These are phyloP conservation scores for Choloepus didactylus DNA, from an alignment of 2,797 vertebrate species.

Conservation along the genomic window DNA sequence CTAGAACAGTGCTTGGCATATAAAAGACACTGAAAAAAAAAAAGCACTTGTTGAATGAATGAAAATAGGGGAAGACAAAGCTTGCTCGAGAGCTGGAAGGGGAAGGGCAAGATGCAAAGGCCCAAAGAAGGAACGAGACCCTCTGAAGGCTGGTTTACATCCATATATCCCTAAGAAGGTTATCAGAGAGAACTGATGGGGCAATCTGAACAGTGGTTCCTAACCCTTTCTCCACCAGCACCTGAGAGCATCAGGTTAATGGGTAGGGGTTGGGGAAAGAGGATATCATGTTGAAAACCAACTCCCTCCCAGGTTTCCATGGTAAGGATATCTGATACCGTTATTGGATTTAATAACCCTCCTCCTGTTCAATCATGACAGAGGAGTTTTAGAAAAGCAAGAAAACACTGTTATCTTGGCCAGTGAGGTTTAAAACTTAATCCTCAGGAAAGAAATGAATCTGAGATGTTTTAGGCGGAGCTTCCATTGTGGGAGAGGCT, in stretches of 20 bases:
- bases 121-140: neutral
- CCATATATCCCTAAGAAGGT: neutral
- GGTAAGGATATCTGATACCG: neutral
- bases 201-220: neutral
- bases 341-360: neutral
- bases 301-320: neutral
- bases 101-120: neutral
- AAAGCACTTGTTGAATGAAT: neutral
- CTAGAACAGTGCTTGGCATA: neutral
- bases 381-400: neutral
- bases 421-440: constrained; percentile 42
- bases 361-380: neutral
- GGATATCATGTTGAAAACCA: neutral
- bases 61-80: neutral
- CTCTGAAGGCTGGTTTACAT: neutral
- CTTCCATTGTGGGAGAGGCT: neutral
- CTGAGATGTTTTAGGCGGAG: neutral
- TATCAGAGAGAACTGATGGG: neutral
- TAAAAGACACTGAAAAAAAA: neutral
- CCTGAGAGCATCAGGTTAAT: neutral
- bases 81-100: neutral
- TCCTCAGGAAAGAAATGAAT: constrained; percentile 12
- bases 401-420: neutral
- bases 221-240: neutral
- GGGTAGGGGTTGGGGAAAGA: neutral